Conservation (phyloP, 2,888 invertebrate species). For the Congeria kusceri region DNA sequence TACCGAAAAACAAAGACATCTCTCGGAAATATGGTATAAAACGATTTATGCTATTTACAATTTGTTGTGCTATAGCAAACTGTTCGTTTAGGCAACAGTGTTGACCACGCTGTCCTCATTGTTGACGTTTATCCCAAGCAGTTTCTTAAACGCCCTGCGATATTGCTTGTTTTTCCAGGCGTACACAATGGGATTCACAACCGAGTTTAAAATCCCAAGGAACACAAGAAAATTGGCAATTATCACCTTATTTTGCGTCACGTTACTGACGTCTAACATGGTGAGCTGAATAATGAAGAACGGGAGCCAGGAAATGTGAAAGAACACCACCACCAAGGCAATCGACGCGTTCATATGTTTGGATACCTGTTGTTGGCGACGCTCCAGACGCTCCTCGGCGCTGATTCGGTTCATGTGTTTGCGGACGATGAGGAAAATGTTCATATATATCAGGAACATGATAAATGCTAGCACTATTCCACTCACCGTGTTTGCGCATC, state of each 20-base stretch:
- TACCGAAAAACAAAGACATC: too few species aligned
- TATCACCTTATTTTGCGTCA: constrained; percentile 27
- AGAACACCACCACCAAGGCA: constrained; percentile 60
- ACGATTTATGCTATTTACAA: too few species aligned
- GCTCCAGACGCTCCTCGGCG: constrained; percentile 23
- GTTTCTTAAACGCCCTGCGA: constrained; percentile 58
- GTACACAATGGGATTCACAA: constrained; percentile 70
- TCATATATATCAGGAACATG: constrained; percentile 57
- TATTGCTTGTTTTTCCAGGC: constrained; percentile 70
- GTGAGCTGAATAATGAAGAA: constrained; percentile 61
- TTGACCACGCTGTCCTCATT: constrained; percentile 1
- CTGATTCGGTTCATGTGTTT: constrained; percentile 51
- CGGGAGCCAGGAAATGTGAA: constrained; percentile 68
- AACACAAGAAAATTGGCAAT: constrained; percentile 62
- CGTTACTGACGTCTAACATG: constrained; percentile 32
- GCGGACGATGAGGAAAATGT: constrained; percentile 56
- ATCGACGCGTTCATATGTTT: constrained; percentile 55
- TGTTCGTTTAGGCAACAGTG: neutral
- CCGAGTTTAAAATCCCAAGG: constrained; percentile 67
- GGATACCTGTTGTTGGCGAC: constrained; percentile 7
- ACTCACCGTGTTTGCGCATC: constrained; percentile 45
- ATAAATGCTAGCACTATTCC: constrained; percentile 50
- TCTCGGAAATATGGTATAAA: too few species aligned
- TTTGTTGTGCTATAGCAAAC: too few species aligned
- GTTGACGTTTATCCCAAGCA: constrained; percentile 36